Evolutionary conservation across 1,140 invertebrate genomes (phyloP).

Genomic region (Muscidifurax raptorellus): DNA sequence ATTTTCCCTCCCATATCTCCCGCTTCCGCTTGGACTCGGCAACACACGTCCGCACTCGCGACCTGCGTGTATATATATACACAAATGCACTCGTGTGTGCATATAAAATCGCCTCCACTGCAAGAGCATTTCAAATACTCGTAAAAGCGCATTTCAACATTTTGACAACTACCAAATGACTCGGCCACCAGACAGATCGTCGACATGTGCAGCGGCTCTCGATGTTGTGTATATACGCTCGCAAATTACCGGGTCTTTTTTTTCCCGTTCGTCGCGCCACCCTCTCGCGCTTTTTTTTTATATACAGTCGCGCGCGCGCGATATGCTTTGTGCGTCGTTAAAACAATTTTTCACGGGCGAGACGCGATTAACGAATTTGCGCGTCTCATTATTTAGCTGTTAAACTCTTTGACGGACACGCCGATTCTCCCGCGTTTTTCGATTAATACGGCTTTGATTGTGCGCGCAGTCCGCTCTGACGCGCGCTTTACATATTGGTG

Average conservation of each 20-base stretch:
- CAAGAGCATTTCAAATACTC: constrained; percentile 50
- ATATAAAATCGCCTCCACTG: constrained; percentile 26
- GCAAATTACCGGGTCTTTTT: constrained; percentile 17
- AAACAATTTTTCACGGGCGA: constrained; percentile 25
- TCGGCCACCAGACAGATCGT: constrained; percentile 37
- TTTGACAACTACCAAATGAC: constrained; percentile 52
- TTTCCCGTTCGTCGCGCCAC: background rate
- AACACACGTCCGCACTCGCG: too few species aligned
- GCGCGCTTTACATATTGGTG: background rate
- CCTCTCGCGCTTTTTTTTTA: background rate
- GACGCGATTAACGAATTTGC: background rate
- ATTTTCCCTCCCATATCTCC: background rate
- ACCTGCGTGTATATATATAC: background rate
- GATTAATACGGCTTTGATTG: background rate
- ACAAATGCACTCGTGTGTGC: constrained; percentile 20
- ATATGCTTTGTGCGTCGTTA: background rate
- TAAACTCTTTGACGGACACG: background rate
- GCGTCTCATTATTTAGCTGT: constrained; percentile 43
- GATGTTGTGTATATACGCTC: constrained; percentile 25
- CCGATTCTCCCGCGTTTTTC: background rate
- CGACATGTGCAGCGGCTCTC: constrained; percentile 4
- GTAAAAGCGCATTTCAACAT: constrained; percentile 52
- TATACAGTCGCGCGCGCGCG: background rate
- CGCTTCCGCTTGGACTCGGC: background rate
- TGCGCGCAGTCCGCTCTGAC: background rate